Conservation (phyloP, 2,113 vertebrate genomes). For the Ornithorhynchus anatinus region DNA sequence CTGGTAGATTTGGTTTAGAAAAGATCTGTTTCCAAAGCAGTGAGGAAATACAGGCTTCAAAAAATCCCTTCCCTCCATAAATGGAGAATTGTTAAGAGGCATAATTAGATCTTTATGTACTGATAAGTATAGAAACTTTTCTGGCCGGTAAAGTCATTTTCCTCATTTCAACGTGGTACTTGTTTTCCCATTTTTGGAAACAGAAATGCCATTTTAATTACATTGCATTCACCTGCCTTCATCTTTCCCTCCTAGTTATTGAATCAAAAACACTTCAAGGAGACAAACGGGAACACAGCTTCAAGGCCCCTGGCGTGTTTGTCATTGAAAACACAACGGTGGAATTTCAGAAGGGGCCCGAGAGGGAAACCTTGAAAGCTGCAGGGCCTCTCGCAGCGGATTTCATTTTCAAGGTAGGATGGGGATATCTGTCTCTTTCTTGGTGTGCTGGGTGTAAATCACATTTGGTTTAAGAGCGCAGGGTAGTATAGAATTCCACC, state of each 20-base stretch:
- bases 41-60: background rate
- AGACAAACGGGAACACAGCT: slow-evolving; percentile 77
- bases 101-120: background rate
- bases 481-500: too few relatives aligned
- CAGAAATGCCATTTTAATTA: background rate
- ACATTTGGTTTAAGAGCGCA: too few relatives aligned
- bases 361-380: slow-evolving; percentile 82
- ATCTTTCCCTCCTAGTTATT: slow-evolving; percentile 73
- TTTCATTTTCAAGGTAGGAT: slow-evolving; percentile 88
- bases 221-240: background rate
- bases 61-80: background rate
- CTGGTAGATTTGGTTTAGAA: background rate
- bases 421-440: background rate
- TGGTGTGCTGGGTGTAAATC: too few relatives aligned
- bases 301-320: slow-evolving; percentile 74
- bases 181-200: too few relatives aligned
- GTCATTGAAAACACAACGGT: slow-evolving; percentile 84
- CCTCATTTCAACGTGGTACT: too few relatives aligned
- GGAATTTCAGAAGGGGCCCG: slow-evolving; percentile 82
- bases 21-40: background rate
- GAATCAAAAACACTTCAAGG: slow-evolving; percentile 86
- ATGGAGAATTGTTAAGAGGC: background rate
- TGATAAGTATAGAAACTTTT: background rate
- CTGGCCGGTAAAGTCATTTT: background rate
- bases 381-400: slow-evolving; percentile 84